These are phyloP conservation scores for Schrankia costaestrigalis DNA, from an alignment of 2,888 invertebrate genomes.

Conservation along the genomic window DNA sequence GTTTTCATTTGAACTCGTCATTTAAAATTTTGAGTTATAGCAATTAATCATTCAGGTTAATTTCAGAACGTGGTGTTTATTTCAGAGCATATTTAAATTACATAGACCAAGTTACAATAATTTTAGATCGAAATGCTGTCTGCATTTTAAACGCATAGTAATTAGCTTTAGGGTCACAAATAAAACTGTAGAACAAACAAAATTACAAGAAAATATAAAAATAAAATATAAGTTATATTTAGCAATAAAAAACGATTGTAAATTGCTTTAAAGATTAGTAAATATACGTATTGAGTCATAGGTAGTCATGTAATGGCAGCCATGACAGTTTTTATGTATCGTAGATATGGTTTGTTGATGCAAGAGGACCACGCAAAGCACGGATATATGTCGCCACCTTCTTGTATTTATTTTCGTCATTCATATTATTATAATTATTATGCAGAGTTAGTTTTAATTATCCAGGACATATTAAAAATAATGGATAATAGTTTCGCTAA, in stretches of 20 bases:
- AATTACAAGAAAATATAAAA: constrained; percentile 27
- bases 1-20: too few relatives aligned
- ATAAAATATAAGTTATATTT: constrained; percentile 37
- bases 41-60: too few relatives aligned
- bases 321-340: constrained; percentile 52
- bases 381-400: constrained; percentile 20
- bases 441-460: too few relatives aligned
- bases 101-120: too few relatives aligned
- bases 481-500: too few relatives aligned
- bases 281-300: constrained; percentile 31
- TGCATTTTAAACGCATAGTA: too few relatives aligned
- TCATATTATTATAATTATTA: neutral
- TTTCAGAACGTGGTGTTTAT: too few relatives aligned
- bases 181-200: constrained; percentile 9
- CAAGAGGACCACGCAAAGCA: constrained; percentile 10
- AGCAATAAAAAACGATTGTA: constrained; percentile 46
- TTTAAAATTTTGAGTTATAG: too few relatives aligned
- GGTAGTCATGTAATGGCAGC: constrained; percentile 23
- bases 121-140: neutral
- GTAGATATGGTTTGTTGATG: constrained; percentile 43
- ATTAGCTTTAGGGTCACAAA: neutral
- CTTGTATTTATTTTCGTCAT: constrained; percentile 3
- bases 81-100: too few relatives aligned
- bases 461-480: too few relatives aligned
- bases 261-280: constrained; percentile 49